These are phyloP conservation scores for Sisor rabdophorus DNA, from an alignment of 2,113 vertebrate species.

Conservation along the genomic window DNA sequence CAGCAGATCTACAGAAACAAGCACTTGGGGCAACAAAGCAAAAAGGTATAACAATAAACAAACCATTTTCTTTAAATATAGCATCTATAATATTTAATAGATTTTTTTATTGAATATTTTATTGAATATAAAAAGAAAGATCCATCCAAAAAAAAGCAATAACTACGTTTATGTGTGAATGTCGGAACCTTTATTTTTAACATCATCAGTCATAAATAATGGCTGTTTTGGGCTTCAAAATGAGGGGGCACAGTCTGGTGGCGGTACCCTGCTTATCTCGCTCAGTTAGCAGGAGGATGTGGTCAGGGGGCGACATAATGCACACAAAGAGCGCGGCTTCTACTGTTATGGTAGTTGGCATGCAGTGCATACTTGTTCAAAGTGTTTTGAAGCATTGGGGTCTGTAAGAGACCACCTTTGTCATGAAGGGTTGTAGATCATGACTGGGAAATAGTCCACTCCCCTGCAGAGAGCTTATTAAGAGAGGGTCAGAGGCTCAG, in stretches of 20 bases:
- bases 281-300: slow-evolving; percentile 68
- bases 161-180: too few species aligned
- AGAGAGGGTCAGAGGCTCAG: slow-evolving; percentile 7
- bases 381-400: neutral
- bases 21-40: too few species aligned
- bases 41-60: too few species aligned
- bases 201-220: too few species aligned
- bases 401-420: slow-evolving; percentile 11
- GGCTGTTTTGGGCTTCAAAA: neutral
- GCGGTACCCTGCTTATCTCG: slow-evolving; percentile 63
- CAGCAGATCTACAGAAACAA: too few species aligned
- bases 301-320: slow-evolving; percentile 60
- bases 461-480: slow-evolving; percentile 16
- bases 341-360: slow-evolving; percentile 30
- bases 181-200: neutral
- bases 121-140: too few species aligned
- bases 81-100: too few species aligned
- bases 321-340: slow-evolving; percentile 6
- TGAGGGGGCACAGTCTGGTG: slow-evolving; percentile 15
- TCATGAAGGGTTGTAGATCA: slow-evolving; percentile 42
- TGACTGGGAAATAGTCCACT: slow-evolving; percentile 11
- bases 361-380: neutral
- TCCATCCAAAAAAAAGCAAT: neutral
- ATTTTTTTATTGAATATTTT: too few species aligned
- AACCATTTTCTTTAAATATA: too few species aligned